Evolutionary conservation across 2,797 vertebrate genomes (phyloP).

Genomic region (Urophycis tenuis): DNA sequence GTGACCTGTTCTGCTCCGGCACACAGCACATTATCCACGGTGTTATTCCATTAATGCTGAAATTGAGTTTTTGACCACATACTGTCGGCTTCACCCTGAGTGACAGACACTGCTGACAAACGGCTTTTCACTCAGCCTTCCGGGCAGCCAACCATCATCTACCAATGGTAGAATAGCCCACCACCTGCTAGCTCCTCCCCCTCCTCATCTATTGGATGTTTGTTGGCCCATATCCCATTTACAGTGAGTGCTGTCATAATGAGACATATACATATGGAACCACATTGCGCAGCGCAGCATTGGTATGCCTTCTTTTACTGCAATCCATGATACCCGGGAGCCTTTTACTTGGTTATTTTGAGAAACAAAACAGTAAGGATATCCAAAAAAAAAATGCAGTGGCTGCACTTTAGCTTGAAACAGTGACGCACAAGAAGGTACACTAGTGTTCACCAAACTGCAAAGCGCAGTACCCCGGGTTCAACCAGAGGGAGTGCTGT

Average conservation of each 20-base stretch:
- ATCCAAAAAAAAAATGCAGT: not conserved
- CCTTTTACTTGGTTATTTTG: not conserved
- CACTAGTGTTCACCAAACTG: not conserved
- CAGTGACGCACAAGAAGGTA: not conserved
- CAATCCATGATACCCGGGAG: not conserved
- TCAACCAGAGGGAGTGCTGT: not conserved
- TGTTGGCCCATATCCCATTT: slow-evolving; percentile 9
- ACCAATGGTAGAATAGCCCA: slow-evolving; percentile 15
- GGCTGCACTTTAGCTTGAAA: not conserved
- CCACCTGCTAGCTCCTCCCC: not conserved
- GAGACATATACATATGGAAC: slow-evolving; percentile 29
- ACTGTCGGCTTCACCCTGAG: slow-evolving; percentile 52
- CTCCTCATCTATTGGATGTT: not conserved
- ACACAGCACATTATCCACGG: slow-evolving; percentile 57
- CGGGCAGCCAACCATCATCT: slow-evolving; percentile 16
- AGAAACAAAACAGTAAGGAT: not conserved
- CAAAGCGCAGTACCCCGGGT: not conserved
- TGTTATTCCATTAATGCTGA: slow-evolving; percentile 68
- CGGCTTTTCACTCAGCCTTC: slow-evolving; percentile 36
- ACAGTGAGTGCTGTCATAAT: slow-evolving; percentile 12
- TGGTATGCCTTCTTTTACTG: not conserved
- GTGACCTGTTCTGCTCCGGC: slow-evolving; percentile 63
- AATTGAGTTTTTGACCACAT: slow-evolving; percentile 63
- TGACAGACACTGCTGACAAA: slow-evolving; percentile 59
- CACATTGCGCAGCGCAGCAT: slow-evolving; percentile 22